Conservation (phyloP, 2,888 invertebrate genomes). For the Caenorhabditis afra region DNA sequence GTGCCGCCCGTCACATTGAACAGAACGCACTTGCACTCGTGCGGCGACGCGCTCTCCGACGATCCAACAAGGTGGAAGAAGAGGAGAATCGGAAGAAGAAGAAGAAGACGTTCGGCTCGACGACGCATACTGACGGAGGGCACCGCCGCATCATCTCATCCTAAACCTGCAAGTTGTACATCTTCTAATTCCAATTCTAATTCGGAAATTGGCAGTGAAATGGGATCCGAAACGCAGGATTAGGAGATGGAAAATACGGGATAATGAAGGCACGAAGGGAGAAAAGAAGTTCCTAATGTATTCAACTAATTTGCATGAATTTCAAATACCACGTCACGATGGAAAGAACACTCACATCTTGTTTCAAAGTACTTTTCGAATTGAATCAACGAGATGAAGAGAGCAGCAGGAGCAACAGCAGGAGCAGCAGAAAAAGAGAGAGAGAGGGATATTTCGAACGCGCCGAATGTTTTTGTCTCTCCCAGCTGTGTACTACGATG, state of each 20-base stretch:
- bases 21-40: slow-evolving; percentile 61
- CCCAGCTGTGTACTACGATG: slow-evolving; percentile 19
- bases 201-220: slow-evolving; percentile 8
- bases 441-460: slow-evolving; percentile 17
- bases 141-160: slow-evolving; percentile 27
- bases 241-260: slow-evolving; percentile 13
- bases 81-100: slow-evolving; percentile 13
- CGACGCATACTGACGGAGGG: slow-evolving; percentile 23
- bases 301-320: too few species aligned
- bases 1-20: slow-evolving; percentile 64
- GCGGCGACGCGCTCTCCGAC: slow-evolving; percentile 12
- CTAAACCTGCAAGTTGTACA: slow-evolving; percentile 7
- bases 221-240: slow-evolving; percentile 19
- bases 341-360: too few species aligned
- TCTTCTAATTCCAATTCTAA: slow-evolving; percentile 5
- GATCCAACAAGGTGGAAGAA: not conserved
- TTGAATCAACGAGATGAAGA: too few species aligned
- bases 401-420: too few species aligned
- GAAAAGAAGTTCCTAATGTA: too few species aligned
- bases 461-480: slow-evolving; percentile 1
- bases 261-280: slow-evolving; percentile 15
- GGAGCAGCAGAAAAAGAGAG: not conserved
- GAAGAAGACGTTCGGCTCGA: slow-evolving; percentile 14
- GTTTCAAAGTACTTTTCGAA: too few species aligned
- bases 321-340: too few species aligned